Evolutionary conservation across 1,140 invertebrate genomes (phyloP), one percentile per base, ranked within the genome.

Genomic region (Phymastichus coffea): DNA sequence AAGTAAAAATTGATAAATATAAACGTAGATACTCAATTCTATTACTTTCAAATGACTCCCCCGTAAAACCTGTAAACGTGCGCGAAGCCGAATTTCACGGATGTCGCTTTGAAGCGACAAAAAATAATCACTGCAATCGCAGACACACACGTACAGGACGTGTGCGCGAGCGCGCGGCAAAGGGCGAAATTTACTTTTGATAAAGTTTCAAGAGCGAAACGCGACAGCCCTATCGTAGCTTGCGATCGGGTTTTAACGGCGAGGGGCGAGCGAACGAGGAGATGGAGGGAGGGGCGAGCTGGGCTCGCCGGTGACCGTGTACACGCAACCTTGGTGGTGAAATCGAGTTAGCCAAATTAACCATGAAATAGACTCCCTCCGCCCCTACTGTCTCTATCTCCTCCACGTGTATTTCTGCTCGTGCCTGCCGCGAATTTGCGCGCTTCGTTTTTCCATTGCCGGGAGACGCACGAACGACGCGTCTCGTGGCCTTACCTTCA

Each of bases 291-390:
- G 43, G 43, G 4, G 25, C n/a, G 47, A 43, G 30, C 46, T 43
- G 37, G 20, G 12, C 25, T 33, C 38, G 26, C 46, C 12, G 15
- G 38, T 46, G 38, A n/a, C n/a, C n/a, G n/a, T 33, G 12, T 33
- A 33, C 28, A 43, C 51, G 56, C 58, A 61, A 61, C 62, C 35
- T 35, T 60, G 65, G 66, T 59, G 65, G 66, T 48, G 55, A 72
- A 80, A 79, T 78, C 74, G 71, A 74, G 71, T 79, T 78, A 76
- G 71, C 65, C 70, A 79, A 80, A 80, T 80, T 79, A 80, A 80
- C 72, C 78, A 80, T 78, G 78, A 80, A 80, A 80, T 80, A 79
- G 77, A 79, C 76, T 79, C 76, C 64, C 71, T 68, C 69, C 69
- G 71, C 70, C 71, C 55, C 72, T 72, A 61, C 46, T 73, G 69